Evolutionary conservation across 1,140 invertebrate genomes (phyloP), one percentile per base, ranked within the genome.

Genomic region (Leptopilina boulardi): DNA sequence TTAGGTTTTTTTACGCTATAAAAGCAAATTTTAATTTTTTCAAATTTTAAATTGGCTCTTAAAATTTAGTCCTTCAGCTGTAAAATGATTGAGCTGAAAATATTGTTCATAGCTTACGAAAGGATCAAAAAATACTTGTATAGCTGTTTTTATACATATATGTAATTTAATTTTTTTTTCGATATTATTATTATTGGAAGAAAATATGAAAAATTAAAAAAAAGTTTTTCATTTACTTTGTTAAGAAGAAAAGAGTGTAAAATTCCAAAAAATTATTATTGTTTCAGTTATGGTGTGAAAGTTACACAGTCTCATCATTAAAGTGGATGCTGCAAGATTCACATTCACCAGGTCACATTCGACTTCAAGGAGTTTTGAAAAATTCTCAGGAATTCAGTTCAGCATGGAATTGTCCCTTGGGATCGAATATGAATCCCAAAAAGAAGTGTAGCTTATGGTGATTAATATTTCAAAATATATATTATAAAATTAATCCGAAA

Each of bases 321-420:
- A 90, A 92, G 56, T 92, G 92, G 74, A 94, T 95, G 80, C 83
- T 97, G 5, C 91, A 94, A 71, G 96, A 97, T 78, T 93, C 94
- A 26, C 96, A 97, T 83, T 93, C 94, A 76, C 96, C 96, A 0
- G 94, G 94, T 6, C 91, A 93, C 83, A 94, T 95, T 85, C 93
- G 98, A 66, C 94, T 98, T 0, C 93, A 93, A 56, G 98, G 96
- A 0, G 94, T 95, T 0, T 88, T 99, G 3, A 94, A 94, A 56
- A 99, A 99, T 89, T 97, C 95, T 0, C 88, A 93, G 54, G 97
- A 98, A 77, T 99, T 99, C 88, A 93, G 96, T 0, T 87, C 93
- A 70, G 94, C 94, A 2, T 99, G 95, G 91, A 92, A 94, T 0
- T 99, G 98, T 90, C 92, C 93, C 0, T 81, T 86, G 0, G 95